Base-by-base conservation (phyloP, 2,113 vertebrate species). In the Albula glossodonta region DNA sequence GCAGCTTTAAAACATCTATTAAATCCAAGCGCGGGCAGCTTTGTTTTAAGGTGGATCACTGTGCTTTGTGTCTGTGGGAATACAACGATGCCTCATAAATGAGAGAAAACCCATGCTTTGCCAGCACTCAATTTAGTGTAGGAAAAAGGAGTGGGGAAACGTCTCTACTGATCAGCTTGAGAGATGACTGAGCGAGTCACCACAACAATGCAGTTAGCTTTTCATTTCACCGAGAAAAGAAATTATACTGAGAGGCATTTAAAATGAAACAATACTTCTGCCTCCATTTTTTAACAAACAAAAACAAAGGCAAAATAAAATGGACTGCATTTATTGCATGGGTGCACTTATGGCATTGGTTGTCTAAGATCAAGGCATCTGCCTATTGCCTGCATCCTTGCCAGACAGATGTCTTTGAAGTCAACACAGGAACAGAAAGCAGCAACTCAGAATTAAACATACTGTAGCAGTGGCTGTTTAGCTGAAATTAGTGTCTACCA, bases 1-100 rank as follows among this genome's bases (percentile, higher is more conserved):
- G 82, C 77, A 41, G 77, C 82, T 79, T 60, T 78, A 60, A 66
- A 87, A 41, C 79, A 25, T 80, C 48, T 51, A 9, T 41, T 51
- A 74, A 51, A 84, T 15, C 81, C 53, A 41, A 60, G 31, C n/a
- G 6, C 10, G 8, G n/a, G 56, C 12, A 83, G 19, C 81, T 60
- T 60, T 63, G 56, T 41, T 48, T 83, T 83, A 56, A 83, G 81
- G 56, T 83, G 56, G 60, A 86, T 31, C 8, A 63, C 0, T 48
- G 31, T 41, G 41, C 11, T 48, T 49, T 79, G 51, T 41, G 48
- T 80, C 31, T 78, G 60, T 79, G 53, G 78, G 52, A 60, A 57
- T 41, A 86, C 51, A 48, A n/a, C 63, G 41, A 50, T 74, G 80
- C 50, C 25, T 41, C 49, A 22, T 52, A 77, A 77, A 84, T 51